Percentiles rank a stretch among this genome's conserved stretches.
These are phyloP conservation scores for Colistium nudipinnis DNA, from an alignment of 2,113 vertebrate species.

Conservation along the genomic window DNA sequence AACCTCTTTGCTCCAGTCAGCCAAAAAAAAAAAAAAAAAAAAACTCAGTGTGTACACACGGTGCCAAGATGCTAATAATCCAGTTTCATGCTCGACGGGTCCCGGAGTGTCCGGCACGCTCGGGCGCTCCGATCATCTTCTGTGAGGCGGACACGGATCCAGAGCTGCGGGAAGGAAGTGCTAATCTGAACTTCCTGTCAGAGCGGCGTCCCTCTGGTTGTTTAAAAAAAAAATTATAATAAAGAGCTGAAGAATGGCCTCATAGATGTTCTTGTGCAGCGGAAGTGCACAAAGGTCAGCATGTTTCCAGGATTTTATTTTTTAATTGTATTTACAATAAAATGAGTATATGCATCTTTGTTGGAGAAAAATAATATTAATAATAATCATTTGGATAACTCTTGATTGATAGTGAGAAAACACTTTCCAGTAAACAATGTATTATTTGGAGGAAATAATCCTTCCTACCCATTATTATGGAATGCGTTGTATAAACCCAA, in stretches of 20 bases:
- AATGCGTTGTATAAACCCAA: too few relatives aligned
- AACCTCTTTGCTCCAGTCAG: conserved; percentile 45
- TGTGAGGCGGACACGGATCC: conserved; percentile 1
- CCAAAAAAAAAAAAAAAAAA: conserved; percentile 49
- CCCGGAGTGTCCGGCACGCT: conserved; percentile 36
- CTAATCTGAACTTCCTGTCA: conserved; percentile 3
- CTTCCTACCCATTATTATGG: too few relatives aligned
- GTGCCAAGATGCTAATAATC: conserved; percentile 51
- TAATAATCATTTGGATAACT: too few relatives aligned
- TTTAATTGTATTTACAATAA: too few relatives aligned
- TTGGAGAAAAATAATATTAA: too few relatives aligned
- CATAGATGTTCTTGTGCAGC: too few relatives aligned
- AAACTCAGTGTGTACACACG: conserved; percentile 25
- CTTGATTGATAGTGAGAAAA: too few relatives aligned
- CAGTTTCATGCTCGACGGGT: conserved; percentile 41
- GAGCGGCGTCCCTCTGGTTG: not conserved
- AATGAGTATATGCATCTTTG: too few relatives aligned
- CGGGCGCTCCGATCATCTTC: conserved; percentile 20
- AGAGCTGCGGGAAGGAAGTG: conserved; percentile 2
- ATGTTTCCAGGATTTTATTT: too few relatives aligned
- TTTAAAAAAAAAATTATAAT: conserved; percentile 28
- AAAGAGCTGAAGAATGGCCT: conserved; percentile 11
- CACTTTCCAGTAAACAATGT: too few relatives aligned
- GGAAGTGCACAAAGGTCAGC: too few relatives aligned
- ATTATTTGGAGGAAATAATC: too few relatives aligned